These are phyloP conservation scores for Pitangus sulphuratus DNA, from an alignment of 2,797 vertebrate species.

Conservation along the genomic window DNA sequence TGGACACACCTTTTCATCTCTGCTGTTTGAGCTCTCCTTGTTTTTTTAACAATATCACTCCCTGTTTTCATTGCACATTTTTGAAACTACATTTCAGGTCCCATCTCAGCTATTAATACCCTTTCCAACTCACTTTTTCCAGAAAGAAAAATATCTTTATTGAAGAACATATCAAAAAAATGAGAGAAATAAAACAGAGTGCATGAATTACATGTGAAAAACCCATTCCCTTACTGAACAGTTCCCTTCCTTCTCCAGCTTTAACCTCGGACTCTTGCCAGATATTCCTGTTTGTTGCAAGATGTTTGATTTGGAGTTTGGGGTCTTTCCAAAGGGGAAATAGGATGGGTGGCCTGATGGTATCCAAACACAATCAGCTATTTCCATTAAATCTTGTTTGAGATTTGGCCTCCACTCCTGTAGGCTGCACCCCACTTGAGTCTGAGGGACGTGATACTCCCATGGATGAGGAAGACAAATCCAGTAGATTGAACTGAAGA, in stretches of 20 bases:
- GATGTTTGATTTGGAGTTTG: conserved; percentile 32
- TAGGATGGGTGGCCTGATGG: conserved; percentile 13
- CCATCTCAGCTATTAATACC: background rate
- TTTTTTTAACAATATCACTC: background rate
- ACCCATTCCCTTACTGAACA: background rate
- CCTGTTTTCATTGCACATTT: conserved; percentile 15
- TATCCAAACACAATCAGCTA: background rate
- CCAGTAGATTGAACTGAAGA: background rate
- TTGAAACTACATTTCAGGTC: background rate
- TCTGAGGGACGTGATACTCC: background rate
- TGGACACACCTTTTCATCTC: background rate
- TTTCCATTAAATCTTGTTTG: background rate
- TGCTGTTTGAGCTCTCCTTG: background rate
- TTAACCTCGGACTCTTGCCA: background rate
- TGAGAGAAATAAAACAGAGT: background rate
- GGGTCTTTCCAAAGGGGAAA: conserved; percentile 9
- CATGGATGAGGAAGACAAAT: background rate
- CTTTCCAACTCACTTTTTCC: background rate
- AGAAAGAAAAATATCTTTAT: background rate
- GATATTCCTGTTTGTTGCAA: conserved; percentile 18
- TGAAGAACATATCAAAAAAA: background rate
- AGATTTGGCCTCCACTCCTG: conserved; percentile 26
- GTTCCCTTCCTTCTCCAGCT: background rate
- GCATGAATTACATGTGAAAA: background rate
- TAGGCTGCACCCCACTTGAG: background rate